Conservation (phyloP, 2,797 vertebrate species). For the Tinamus major region DNA sequence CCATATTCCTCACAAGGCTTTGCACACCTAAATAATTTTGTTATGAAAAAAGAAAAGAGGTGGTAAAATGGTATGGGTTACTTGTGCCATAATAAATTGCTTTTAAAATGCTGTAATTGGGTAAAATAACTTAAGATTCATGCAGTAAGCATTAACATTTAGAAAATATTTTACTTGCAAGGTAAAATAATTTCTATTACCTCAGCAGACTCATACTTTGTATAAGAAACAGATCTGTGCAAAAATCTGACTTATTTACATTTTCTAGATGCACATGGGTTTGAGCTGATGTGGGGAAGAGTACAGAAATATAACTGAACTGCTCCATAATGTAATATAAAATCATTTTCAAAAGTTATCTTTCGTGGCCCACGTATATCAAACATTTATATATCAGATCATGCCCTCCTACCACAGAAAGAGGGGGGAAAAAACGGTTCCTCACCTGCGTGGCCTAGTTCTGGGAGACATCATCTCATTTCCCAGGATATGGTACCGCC, state of each 20-base stretch:
- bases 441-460: constrained; percentile 95
- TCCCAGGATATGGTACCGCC: constrained; percentile 96
- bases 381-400: neutral
- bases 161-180: neutral
- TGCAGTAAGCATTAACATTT: neutral
- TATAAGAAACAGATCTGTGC: neutral
- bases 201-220: neutral
- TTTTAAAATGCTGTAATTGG: neutral
- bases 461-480: constrained; percentile 99
- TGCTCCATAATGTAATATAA: neutral
- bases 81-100: neutral
- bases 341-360: neutral
- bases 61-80: neutral
- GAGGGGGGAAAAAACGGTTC: too few relatives aligned
- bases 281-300: accelerated
- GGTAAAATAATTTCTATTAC: neutral
- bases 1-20: neutral
- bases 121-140: neutral
- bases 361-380: accelerated
- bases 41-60: neutral
- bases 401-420: neutral
- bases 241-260: neutral
- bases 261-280: neutral
- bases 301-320: neutral
- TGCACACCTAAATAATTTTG: neutral